Conservation (phyloP, 2,888 invertebrate species). For the Bruchidius siliquastri region DNA sequence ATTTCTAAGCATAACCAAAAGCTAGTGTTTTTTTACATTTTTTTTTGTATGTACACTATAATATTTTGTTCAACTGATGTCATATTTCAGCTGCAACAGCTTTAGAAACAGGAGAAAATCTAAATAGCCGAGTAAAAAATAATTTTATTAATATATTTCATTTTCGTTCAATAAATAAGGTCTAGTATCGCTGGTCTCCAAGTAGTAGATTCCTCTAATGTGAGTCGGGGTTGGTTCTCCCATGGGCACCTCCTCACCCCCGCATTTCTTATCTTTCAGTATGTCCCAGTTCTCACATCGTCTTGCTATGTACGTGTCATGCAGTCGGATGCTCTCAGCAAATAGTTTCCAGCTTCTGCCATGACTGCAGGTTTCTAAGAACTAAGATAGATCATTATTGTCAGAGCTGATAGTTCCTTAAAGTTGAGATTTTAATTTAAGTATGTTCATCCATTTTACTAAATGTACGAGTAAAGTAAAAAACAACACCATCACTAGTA, state of each 20-base stretch:
- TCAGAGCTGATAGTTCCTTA: too few relatives aligned
- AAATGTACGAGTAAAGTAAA: too few relatives aligned
- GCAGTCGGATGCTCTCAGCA: constrained; percentile 59
- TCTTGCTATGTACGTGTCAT: constrained; percentile 52
- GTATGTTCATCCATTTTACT: too few relatives aligned
- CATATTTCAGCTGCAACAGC: too few relatives aligned
- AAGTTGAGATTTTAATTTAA: too few relatives aligned
- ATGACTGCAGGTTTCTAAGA: constrained; percentile 66
- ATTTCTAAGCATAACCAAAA: too few relatives aligned
- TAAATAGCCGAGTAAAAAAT: neutral
- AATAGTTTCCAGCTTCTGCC: constrained; percentile 59
- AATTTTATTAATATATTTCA: neutral
- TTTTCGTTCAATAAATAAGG: constrained; percentile 4
- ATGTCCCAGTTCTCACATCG: constrained; percentile 55
- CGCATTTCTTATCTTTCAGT: constrained; percentile 39
- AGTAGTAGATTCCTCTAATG: constrained; percentile 31
- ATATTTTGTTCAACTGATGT: too few relatives aligned
- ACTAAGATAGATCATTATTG: constrained; percentile 14
- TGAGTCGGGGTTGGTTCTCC: constrained; percentile 28
- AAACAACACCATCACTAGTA: too few relatives aligned
- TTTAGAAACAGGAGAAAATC: too few relatives aligned
- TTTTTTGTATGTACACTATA: too few relatives aligned
- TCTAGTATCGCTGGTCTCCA: constrained; percentile 19
- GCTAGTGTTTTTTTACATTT: too few relatives aligned
- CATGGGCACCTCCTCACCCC: constrained; percentile 24